phyloP scores from a whole-genome alignment of 2,797 vertebrate species.

The Acanthurus leucopareius region DNA sequence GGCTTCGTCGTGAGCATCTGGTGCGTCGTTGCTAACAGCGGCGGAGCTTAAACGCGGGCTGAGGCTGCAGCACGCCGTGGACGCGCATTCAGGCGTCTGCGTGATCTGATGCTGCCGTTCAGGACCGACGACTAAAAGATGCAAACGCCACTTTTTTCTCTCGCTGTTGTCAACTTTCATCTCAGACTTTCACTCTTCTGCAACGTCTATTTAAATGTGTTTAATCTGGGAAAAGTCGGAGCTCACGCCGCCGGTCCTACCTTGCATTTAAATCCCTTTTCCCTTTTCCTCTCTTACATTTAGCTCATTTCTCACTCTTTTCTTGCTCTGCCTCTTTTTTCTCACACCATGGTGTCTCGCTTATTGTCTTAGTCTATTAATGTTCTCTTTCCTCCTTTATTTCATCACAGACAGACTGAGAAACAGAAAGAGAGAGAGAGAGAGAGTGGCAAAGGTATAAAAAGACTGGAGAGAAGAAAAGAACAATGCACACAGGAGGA shows the following conservation, averaged over 20 bases:
- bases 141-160: background rate
- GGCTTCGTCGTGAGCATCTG: background rate
- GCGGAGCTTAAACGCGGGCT: background rate
- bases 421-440: background rate
- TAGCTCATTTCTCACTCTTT: background rate
- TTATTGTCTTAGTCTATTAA: constrained; percentile 25
- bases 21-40: background rate
- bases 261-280: constrained; percentile 22
- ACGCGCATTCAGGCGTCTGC: too few species aligned
- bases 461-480: background rate
- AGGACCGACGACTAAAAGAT: background rate
- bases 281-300: background rate
- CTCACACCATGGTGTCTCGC: background rate
- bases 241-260: constrained; percentile 45
- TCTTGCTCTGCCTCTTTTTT: background rate
- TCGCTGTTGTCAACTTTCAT: background rate
- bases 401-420: constrained; percentile 20
- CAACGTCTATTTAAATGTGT: constrained; percentile 65
- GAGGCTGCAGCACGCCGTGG: background rate
- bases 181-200: background rate
- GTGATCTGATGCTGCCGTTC: background rate
- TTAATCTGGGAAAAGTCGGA: constrained; percentile 53
- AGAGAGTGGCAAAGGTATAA: constrained; percentile 1
- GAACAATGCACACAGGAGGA: constrained; percentile 7
- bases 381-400: background rate